Evolutionary conservation across 2,113 vertebrate genomes (phyloP).

Genomic region (Carassius gibelio): DNA sequence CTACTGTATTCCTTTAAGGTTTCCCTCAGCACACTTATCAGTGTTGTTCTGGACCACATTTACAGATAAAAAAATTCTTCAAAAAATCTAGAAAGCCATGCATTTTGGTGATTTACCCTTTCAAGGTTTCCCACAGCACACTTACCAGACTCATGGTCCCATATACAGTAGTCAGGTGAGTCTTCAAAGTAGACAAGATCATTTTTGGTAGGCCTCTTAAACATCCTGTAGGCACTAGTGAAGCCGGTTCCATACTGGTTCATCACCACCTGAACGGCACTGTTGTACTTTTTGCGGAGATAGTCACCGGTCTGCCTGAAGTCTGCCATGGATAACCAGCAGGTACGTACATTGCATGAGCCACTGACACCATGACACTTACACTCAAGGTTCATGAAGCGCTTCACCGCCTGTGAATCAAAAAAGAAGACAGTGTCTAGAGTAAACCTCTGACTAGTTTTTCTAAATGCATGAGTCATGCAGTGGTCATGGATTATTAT

Average conservation of each 20-base stretch:
- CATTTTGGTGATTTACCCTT: neutral
- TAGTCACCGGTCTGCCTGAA: slow-evolving; percentile 92
- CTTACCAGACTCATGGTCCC: slow-evolving; percentile 88
- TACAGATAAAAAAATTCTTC: neutral
- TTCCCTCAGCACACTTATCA: slow-evolving; percentile 74
- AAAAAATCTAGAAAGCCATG: no score
- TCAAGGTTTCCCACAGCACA: slow-evolving; percentile 15
- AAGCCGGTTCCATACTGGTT: slow-evolving; percentile 95
- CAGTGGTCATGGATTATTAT: neutral
- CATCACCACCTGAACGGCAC: slow-evolving; percentile 91
- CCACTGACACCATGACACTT: slow-evolving; percentile 98
- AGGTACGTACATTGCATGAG: slow-evolving; percentile 90
- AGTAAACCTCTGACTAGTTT: slow-evolving; percentile 18
- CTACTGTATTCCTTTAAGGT: neutral
- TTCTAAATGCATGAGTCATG: neutral
- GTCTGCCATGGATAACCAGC: slow-evolving; percentile 94
- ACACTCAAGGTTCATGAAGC: slow-evolving; percentile 92
- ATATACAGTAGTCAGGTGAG: slow-evolving; percentile 95
- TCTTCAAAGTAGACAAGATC: slow-evolving; percentile 95
- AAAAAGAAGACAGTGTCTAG: neutral
- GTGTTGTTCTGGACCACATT: slow-evolving; percentile 45
- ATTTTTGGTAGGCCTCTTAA: slow-evolving; percentile 89
- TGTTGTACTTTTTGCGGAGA: slow-evolving; percentile 88
- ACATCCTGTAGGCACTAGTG: slow-evolving; percentile 84
- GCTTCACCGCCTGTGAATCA: slow-evolving; percentile 84